A percentile compares a stretch with the other conserved stretches of the same genome.
These are phyloP conservation scores for Hystrix brachyura DNA, from an alignment of 2,113 vertebrate species.

Conservation along the genomic window DNA sequence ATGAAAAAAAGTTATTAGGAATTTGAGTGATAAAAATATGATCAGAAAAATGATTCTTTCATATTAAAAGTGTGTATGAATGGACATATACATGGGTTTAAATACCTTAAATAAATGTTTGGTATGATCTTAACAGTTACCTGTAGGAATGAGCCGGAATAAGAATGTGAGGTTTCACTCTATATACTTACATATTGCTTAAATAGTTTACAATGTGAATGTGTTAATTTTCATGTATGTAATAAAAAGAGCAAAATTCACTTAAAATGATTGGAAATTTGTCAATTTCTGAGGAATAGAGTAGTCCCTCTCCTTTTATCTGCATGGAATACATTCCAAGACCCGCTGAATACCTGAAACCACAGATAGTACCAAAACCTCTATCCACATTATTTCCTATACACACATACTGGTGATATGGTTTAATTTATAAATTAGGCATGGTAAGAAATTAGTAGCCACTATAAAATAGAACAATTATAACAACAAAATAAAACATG, in stretches of 20 bases:
- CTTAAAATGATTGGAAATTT: slow-evolving; percentile 3
- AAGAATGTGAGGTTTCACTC: not conserved
- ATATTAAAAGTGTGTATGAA: not conserved
- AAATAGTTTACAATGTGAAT: not conserved
- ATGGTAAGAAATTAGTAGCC: not conserved
- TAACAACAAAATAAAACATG: not conserved
- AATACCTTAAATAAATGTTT: not conserved
- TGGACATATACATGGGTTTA: not conserved
- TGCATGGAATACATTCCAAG: not conserved
- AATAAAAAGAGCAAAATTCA: slow-evolving; percentile 22
- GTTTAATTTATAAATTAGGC: not conserved
- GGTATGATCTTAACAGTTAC: not conserved
- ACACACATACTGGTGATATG: too few relatives aligned
- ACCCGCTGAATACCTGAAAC: not conserved
- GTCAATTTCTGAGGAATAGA: not conserved
- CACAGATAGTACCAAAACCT: not conserved
- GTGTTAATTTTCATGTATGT: not conserved
- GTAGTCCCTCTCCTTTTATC: not conserved
- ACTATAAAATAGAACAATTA: not conserved
- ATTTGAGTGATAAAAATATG: not conserved
- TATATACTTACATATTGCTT: not conserved
- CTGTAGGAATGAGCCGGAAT: too few relatives aligned
- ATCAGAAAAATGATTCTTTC: not conserved
- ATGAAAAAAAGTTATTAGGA: not conserved
- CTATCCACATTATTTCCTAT: not conserved